Conservation (phyloP, 2,888 invertebrate species). For the Callimorpha dominula region DNA sequence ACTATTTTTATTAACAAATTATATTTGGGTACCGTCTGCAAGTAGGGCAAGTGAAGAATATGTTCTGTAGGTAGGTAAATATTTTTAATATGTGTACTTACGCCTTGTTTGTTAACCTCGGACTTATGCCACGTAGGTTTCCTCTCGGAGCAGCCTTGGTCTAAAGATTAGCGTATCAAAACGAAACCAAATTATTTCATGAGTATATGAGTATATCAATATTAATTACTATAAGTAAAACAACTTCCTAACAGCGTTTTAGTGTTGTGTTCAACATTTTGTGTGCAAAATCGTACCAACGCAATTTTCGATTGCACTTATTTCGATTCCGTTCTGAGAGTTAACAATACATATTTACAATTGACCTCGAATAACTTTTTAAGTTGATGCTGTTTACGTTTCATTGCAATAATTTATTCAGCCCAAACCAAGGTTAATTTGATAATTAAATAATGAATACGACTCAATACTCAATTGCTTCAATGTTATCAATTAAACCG, state of each 20-base stretch:
- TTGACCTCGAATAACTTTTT: not conserved
- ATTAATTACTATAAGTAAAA: not conserved
- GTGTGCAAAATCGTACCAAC: not conserved
- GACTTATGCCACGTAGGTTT: not conserved
- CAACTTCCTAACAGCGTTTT: not conserved
- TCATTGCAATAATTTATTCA: slow-evolving; percentile 10
- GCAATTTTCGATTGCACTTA: not conserved
- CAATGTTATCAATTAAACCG: slow-evolving; percentile 10
- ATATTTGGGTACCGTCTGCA: no score
- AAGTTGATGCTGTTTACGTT: not conserved
- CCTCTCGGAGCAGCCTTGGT: not conserved
- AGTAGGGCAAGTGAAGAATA: no score
- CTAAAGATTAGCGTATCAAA: not conserved
- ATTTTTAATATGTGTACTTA: not conserved
- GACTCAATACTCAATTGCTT: slow-evolving; percentile 6
- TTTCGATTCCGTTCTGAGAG: not conserved
- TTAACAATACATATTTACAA: not conserved
- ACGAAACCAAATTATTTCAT: not conserved
- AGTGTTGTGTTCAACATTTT: not conserved
- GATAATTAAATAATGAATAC: slow-evolving; percentile 16
- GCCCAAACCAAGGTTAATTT: slow-evolving; percentile 15
- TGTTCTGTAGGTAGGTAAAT: no score
- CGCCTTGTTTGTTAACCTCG: not conserved
- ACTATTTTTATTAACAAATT: no score
- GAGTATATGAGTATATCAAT: no score